These are phyloP conservation scores for Fulica atra DNA, from an alignment of 2,113 vertebrate species.

Conservation along the genomic window DNA sequence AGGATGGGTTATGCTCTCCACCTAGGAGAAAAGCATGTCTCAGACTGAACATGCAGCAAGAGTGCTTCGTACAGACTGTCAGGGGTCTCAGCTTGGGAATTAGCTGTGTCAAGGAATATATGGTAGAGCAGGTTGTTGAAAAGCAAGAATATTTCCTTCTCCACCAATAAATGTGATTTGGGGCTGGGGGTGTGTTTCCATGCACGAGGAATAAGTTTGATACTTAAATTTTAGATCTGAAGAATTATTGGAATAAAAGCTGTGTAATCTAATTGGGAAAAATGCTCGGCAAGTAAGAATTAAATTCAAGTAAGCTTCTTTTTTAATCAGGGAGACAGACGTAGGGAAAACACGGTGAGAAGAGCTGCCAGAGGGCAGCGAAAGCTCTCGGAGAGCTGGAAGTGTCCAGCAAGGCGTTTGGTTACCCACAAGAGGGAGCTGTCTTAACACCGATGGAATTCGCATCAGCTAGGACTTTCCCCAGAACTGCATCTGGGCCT, in stretches of 20 bases:
- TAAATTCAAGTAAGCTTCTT: not conserved
- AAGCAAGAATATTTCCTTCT: fast-evolving
- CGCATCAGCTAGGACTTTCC: fast-evolving
- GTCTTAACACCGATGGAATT: not conserved
- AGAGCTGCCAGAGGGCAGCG: fast-evolving
- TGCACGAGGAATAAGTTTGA: not conserved
- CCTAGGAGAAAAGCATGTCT: not conserved
- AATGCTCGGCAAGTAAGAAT: not conserved
- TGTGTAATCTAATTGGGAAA: fast-evolving
- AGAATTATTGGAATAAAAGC: not conserved
- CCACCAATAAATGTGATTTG: not conserved
- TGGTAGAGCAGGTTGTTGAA: not conserved
- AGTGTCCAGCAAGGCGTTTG: fast-evolving
- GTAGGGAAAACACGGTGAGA: not conserved
- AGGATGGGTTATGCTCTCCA: not conserved
- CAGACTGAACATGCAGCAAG: not conserved
- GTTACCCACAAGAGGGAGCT: constrained; percentile 64
- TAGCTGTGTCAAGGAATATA: not conserved
- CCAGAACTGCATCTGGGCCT: not conserved
- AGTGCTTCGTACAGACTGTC: not conserved
- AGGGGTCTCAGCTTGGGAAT: not conserved
- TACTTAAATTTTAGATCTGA: not conserved
- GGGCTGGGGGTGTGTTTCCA: fast-evolving
- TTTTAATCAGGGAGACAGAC: fast-evolving
- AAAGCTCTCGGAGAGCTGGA: fast-evolving